Base-by-base conservation (phyloP, 2,888 invertebrate genomes). In the Eupithecia subfuscata region DNA sequence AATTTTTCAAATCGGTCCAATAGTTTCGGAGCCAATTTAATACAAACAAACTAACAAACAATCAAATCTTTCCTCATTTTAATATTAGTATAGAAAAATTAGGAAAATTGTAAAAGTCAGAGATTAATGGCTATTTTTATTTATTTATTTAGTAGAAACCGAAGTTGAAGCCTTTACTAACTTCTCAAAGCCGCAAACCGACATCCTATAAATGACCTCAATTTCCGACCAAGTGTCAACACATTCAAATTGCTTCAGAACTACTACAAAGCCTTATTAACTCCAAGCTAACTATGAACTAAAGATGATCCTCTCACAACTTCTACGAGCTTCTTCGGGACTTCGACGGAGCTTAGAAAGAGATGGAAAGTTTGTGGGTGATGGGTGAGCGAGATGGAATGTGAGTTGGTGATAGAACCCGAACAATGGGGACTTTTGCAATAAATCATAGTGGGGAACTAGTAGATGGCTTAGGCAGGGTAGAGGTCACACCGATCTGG, bases 381-480 rank as follows among this genome's bases (percentile, higher is more conserved):
- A 77, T 73, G 70, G 43, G 45, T 40, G 77, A 75, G 69, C 25
- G 73, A 43, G 75, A 76, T 48, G 67, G 68, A 73, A 71, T 71
- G 65, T 64, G 18, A 72, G 69, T 76, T 81, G 79, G 76, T 78
- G 80, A 78, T 81, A 75, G 79, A 75, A 72, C 79, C 80, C 76
- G 80, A 82, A 86, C 84, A 84, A 82, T 81, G 84, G 79, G 78
- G 83, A 87, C 85, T 87, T 87, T 86, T 82, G 82, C 84, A 84
- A 87, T 88, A 88, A 87, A 87, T 87, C 84, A 82, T 79, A 81
- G 85, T 87, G 86, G 89, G 85, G 88, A 80, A 79, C 75, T 73
- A 77, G 77, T 80, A 60, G 84, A 82, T 63, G 81, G 34, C 75
- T 77, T 77, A 75, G 73, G 71, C 48, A 45, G 70, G 56, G 34